phyloP scores from a whole-genome alignment of 2,888 invertebrate genomes.

The Coelinius sp. region DNA sequence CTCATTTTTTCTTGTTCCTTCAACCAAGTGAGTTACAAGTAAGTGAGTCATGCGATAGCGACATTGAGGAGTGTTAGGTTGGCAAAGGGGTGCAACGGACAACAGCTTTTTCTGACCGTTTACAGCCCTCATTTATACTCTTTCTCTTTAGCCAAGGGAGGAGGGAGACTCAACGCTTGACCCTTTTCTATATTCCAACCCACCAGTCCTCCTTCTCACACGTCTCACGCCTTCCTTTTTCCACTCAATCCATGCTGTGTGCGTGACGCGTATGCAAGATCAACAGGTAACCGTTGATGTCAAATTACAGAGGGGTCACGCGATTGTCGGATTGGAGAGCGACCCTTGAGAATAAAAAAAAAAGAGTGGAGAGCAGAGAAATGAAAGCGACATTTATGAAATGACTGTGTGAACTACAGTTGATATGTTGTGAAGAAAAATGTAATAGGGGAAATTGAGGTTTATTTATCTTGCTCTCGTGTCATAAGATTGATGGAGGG shows the following conservation, averaged over 20 bases:
- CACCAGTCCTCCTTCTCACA: neutral
- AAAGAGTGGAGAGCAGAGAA: neutral
- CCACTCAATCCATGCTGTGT: slow-evolving; percentile 11
- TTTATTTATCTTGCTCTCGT: too few species aligned
- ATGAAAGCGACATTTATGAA: neutral
- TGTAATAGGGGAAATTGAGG: too few species aligned
- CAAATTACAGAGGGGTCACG: slow-evolving; percentile 26
- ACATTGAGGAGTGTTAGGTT: neutral
- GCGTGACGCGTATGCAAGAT: slow-evolving; percentile 30
- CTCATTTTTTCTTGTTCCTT: neutral
- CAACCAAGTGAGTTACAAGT: neutral
- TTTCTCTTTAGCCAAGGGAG: neutral
- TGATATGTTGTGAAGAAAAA: too few species aligned
- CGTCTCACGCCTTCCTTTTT: neutral
- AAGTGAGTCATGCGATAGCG: neutral
- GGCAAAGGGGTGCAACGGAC: neutral
- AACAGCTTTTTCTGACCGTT: neutral
- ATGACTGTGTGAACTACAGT: neutral
- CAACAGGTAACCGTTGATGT: slow-evolving; percentile 43
- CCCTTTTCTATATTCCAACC: neutral
- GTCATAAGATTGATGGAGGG: too few species aligned
- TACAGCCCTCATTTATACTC: neutral
- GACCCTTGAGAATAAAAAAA: too few species aligned
- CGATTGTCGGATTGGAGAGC: slow-evolving; percentile 6
- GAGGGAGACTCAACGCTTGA: neutral